Percentiles rank a stretch among this genome's conserved stretches.
Conservation (phyloP, 2,888 invertebrate species). For the Petrolisthes manimaculis region DNA sequence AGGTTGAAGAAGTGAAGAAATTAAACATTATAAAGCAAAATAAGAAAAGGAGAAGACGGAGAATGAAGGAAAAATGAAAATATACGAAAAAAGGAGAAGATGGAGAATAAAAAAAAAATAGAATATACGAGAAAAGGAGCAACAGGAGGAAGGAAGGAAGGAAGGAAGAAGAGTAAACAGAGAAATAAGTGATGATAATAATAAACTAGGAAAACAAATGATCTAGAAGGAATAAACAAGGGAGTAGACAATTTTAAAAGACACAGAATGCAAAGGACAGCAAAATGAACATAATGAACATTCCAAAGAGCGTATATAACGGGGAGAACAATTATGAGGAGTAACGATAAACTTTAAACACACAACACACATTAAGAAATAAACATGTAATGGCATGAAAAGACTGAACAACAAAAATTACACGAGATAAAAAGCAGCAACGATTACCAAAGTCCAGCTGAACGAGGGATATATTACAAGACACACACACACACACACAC, state of each 20-base stretch:
- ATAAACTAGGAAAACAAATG: neutral
- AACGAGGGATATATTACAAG: neutral
- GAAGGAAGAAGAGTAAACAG: neutral
- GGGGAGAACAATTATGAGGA: too few relatives aligned
- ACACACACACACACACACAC: conserved; percentile 25
- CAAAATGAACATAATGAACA: neutral
- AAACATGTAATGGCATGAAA: too few relatives aligned
- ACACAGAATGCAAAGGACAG: neutral
- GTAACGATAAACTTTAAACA: too few relatives aligned
- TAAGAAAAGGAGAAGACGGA: neutral
- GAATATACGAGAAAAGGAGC: neutral
- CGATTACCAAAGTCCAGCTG: neutral
- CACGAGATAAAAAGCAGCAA: neutral
- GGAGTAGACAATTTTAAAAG: neutral
- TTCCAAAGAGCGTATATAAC: neutral
- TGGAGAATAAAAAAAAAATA: neutral
- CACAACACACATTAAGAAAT: too few relatives aligned
- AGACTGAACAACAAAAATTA: too few relatives aligned
- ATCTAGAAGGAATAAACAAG: neutral
- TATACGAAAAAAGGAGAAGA: neutral
- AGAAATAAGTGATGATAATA: neutral
- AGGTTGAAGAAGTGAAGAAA: neutral
- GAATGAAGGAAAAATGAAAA: conserved; percentile 1
- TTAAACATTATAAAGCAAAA: neutral
- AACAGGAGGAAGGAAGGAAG: neutral